Evolutionary conservation across 2,888 invertebrate species (phyloP).

Genomic region (Lepeophtheirus nordmannii): DNA sequence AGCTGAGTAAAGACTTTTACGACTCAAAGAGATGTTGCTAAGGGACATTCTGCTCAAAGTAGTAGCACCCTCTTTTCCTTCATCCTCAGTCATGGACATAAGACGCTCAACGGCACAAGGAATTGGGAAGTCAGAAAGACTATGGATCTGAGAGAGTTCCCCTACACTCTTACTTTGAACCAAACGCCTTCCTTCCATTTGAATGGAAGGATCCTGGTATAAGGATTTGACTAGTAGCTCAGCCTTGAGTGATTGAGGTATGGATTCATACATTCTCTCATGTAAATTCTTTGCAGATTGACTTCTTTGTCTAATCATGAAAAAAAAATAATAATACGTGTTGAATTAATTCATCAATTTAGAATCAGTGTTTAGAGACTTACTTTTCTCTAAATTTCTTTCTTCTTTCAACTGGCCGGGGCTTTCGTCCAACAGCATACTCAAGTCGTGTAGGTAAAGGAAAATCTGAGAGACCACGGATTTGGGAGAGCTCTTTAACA

Average conservation of each 20-base stretch:
- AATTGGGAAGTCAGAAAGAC: slow-evolving; percentile 6
- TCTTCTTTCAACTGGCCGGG: slow-evolving; percentile 20
- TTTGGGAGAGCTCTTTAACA: slow-evolving; percentile 23
- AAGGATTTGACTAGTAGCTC: not conserved
- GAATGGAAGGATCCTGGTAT: not conserved
- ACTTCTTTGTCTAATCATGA: slow-evolving; percentile 13
- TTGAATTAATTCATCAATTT: not conserved
- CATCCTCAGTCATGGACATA: not conserved
- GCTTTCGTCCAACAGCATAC: not conserved
- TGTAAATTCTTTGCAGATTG: slow-evolving; percentile 13
- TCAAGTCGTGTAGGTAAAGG: slow-evolving; percentile 15
- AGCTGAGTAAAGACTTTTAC: slow-evolving; percentile 1
- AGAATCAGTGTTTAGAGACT: not conserved
- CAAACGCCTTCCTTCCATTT: slow-evolving; percentile 5
- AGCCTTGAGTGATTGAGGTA: slow-evolving; percentile 11
- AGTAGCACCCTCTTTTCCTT: not conserved
- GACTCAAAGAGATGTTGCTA: slow-evolving; percentile 1
- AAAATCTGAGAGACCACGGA: slow-evolving; percentile 13
- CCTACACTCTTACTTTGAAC: slow-evolving; percentile 8
- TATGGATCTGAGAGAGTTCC: slow-evolving; percentile 14
- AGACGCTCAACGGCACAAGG: not conserved
- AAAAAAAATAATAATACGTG: not conserved
- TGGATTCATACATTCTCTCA: slow-evolving; percentile 10
- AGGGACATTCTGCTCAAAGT: not conserved
- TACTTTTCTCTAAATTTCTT: slow-evolving; percentile 21